Base-by-base conservation (phyloP, 2,113 vertebrate genomes). In the Mystacornis crossleyi region DNA sequence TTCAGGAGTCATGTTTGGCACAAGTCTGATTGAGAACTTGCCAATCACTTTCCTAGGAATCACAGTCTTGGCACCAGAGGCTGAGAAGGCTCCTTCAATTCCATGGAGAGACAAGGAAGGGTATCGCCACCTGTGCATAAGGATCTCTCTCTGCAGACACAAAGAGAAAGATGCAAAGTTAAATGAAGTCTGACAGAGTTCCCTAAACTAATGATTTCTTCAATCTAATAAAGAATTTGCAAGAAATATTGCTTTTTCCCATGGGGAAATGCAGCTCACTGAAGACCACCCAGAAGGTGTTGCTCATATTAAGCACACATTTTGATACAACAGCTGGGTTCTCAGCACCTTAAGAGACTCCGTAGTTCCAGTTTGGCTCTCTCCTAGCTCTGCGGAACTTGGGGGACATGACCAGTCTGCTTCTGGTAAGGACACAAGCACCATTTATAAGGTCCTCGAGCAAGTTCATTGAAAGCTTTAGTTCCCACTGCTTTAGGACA, bases 91-190 rank as follows among this genome's bases (percentile, higher is more conserved):
- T 8, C 99, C 99, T 95, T 99, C 99, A 12, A 99, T 99, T n/a
- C 99, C 99, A 9, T 99, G 99, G 18, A 99, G 98, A 33, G 99
- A 99, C 20, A 99, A 98, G n/a, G 98, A 99, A 1, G 99, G 99
- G 74, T 98, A 99, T 36, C 99, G 98, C 99, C 99, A 99, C 16
- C 99, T 98, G 70, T 99, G 99, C 99, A 99, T 99, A 62, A 99
- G 98, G 91, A 99, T 98, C 45, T 98, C 61, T 15, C 98, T 98
- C 99, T 99, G 87, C 14, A 93, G 57, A 73, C 43, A 26, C 19
- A 21, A 28, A 83, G 19, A 17, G 31, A 74, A 90, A 92, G 47
- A 79, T 9, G 2, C 2, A 86, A 65, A 24, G 28, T 92, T 54
- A 70, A 8, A 14, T 23, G 3, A 51, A 62, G 14, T 34, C 61